Conservation (phyloP, 2,888 invertebrate genomes). For the Leptura quadrifasciata region DNA sequence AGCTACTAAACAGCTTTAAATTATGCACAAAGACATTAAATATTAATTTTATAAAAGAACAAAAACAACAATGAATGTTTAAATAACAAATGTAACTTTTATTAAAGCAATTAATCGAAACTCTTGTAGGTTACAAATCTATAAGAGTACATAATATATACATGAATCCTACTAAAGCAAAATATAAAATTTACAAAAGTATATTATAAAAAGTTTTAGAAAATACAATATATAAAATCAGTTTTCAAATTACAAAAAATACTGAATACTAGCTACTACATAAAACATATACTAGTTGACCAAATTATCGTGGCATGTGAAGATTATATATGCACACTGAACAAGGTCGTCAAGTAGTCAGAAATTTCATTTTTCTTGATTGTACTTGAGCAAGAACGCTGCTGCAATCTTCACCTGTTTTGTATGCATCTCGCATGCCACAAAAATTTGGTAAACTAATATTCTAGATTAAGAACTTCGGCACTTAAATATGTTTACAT, state of each 20-base stretch:
- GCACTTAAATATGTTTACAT: neutral
- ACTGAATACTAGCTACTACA: neutral
- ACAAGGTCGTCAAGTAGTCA: too few relatives aligned
- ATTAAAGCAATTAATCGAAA: neutral
- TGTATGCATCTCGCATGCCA: too few relatives aligned
- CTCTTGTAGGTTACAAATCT: neutral
- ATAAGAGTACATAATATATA: neutral
- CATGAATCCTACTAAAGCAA: neutral
- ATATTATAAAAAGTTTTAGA: neutral
- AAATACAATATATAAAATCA: neutral
- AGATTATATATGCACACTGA: too few relatives aligned
- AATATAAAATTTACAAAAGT: conserved; percentile 3
- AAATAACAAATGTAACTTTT: neutral
- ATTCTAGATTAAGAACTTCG: neutral
- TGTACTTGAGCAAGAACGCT: too few relatives aligned
- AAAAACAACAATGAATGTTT: neutral
- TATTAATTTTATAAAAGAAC: too few relatives aligned
- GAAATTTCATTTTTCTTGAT: too few relatives aligned
- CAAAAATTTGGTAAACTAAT: too few relatives aligned
- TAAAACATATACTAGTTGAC: too few relatives aligned
- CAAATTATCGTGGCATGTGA: too few relatives aligned
- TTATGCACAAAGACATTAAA: too few relatives aligned
- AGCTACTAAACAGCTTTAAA: too few relatives aligned
- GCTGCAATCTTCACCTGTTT: too few relatives aligned
- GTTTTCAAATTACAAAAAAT: neutral